These are phyloP conservation scores for Tetranychus cinnabarinus DNA, from an alignment of 1,140 invertebrate genomes.

Conservation along the genomic window DNA sequence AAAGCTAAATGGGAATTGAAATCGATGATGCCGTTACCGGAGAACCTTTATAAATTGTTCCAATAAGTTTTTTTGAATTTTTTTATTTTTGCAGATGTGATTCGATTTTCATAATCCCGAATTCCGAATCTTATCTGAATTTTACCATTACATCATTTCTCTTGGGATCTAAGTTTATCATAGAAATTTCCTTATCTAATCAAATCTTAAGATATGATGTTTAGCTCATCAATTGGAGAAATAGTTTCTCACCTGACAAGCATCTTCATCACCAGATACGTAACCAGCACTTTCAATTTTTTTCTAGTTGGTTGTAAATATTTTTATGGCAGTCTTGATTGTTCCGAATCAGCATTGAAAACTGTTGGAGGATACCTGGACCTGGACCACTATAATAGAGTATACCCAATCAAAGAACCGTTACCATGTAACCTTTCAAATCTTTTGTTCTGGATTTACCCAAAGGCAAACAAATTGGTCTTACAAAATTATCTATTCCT, in stretches of 20 bases:
- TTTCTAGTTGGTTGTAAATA: too few species aligned
- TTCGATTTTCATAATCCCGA: too few species aligned
- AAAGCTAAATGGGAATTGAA: too few species aligned
- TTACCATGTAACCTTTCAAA: conserved; percentile 40
- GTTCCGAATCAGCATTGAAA: conserved; percentile 52
- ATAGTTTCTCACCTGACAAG: conserved; percentile 43
- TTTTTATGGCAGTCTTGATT: conserved; percentile 37
- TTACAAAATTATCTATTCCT: conserved; percentile 43
- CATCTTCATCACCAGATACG: too few species aligned
- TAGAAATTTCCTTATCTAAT: not conserved
- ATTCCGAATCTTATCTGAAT: too few species aligned
- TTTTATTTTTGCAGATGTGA: too few species aligned
- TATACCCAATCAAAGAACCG: conserved; percentile 56
- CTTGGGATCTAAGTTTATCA: not conserved
- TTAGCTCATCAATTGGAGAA: too few species aligned
- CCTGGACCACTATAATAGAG: conserved; percentile 20
- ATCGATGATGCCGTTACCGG: too few species aligned
- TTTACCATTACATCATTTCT: not conserved
- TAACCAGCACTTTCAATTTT: too few species aligned
- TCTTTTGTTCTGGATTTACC: conserved; percentile 21
- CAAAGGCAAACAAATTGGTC: conserved; percentile 56
- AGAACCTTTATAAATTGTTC: too few species aligned
- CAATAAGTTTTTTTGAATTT: too few species aligned
- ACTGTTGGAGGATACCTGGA: conserved; percentile 13
- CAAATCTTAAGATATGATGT: not conserved